phyloP scores from a whole-genome alignment of 2,113 vertebrate species.

The Apodemus sylvaticus region DNA sequence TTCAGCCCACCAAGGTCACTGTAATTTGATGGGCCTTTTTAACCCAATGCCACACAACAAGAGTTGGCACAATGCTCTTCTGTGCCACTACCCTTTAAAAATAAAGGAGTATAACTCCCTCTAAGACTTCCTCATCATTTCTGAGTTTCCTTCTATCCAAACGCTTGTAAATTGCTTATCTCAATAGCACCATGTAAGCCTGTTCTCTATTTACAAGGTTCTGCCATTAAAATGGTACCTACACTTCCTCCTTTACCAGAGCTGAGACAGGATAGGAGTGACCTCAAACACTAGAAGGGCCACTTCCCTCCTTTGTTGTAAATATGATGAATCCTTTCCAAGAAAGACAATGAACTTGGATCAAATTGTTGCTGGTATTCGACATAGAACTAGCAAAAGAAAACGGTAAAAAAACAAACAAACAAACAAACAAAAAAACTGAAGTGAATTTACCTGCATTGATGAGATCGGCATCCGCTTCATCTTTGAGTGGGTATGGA shows the following conservation, averaged over 20 bases:
- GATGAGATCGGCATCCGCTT: constrained; percentile 97
- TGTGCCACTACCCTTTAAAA: not conserved
- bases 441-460: constrained; percentile 92
- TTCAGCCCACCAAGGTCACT: not conserved
- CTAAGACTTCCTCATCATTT: not conserved
- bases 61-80: too few relatives aligned
- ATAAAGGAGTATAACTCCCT: not conserved
- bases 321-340: not conserved
- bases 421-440: too few relatives aligned
- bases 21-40: not conserved
- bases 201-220: not conserved
- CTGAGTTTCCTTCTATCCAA: not conserved
- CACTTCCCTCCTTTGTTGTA: not conserved
- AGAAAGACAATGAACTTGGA: not conserved
- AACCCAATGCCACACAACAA: not conserved
- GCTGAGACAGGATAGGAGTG: not conserved
- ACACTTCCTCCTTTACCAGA: not conserved
- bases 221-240: not conserved
- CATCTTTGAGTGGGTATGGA: constrained; percentile 93
- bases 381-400: not conserved
- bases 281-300: not conserved
- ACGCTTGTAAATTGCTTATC: not conserved
- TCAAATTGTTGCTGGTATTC: not conserved
- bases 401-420: not conserved
- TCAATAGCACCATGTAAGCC: not conserved